These are phyloP conservation scores for Carassius auratus DNA, from an alignment of 2,113 vertebrate species.

Conservation along the genomic window DNA sequence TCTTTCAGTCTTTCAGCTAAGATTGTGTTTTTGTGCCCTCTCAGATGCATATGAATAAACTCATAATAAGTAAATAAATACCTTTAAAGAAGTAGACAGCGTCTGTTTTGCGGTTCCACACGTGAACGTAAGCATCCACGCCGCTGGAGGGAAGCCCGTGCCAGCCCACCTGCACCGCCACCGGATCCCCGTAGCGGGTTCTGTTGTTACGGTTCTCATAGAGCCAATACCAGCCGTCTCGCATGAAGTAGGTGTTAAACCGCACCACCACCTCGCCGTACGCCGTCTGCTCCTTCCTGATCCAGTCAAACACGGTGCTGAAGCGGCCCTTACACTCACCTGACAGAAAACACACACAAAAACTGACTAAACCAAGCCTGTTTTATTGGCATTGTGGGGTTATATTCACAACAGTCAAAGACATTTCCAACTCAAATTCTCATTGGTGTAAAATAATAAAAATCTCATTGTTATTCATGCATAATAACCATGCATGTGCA, in stretches of 20 bases:
- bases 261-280: slow-evolving; percentile 74
- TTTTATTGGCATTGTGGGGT: no score
- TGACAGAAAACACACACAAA: slow-evolving; percentile 52
- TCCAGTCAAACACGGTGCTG: slow-evolving; percentile 82
- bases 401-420: no score
- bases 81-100: slow-evolving; percentile 85
- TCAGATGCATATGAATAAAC: neutral
- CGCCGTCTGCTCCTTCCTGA: slow-evolving; percentile 76
- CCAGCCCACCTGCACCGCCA: slow-evolving; percentile 77
- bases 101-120: slow-evolving; percentile 79
- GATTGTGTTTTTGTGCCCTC: neutral
- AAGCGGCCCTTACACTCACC: slow-evolving; percentile 80
- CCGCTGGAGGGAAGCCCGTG: slow-evolving; percentile 75
- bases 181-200: slow-evolving; percentile 82
- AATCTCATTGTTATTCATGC: no score
- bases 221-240: slow-evolving; percentile 85
- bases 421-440: no score
- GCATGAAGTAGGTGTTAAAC: slow-evolving; percentile 87
- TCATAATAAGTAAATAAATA: slow-evolving; percentile 38
- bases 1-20: neutral
- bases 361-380: neutral
- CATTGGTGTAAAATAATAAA: no score
- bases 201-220: slow-evolving; percentile 86
- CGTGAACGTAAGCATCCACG: slow-evolving; percentile 80
- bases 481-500: no score